Percentiles rank a stretch among this genome's conserved stretches.
Evolutionary conservation across 92 coral and sea anemone species (phyloP).

Genomic region (Porites evermanni): DNA sequence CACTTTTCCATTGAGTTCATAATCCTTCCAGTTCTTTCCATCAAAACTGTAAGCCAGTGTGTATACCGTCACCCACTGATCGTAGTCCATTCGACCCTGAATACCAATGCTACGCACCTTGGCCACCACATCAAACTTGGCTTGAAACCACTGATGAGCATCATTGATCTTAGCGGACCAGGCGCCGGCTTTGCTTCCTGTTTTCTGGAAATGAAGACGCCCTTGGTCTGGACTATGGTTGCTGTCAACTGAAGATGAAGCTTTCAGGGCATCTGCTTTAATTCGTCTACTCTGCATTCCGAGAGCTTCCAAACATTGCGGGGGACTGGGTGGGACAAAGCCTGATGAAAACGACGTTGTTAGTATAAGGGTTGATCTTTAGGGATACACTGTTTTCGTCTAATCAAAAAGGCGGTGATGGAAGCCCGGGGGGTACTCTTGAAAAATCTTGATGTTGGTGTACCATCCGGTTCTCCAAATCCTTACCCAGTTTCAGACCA

Average conservation of each 20-base stretch:
- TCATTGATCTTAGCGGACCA: conserved; percentile 52
- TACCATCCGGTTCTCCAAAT: no score
- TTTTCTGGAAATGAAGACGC: conserved; percentile 40
- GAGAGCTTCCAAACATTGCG: conserved; percentile 56
- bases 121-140: conserved; percentile 56
- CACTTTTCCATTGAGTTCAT: conserved; percentile 30
- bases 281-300: conserved; percentile 57
- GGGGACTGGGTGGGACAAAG: conserved; percentile 65
- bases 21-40: conserved; percentile 49
- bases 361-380: background rate
- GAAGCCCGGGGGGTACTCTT: no score
- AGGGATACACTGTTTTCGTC: background rate
- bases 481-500: no score
- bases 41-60: conserved; percentile 59
- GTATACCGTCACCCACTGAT: conserved; percentile 66
- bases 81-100: conserved; percentile 55
- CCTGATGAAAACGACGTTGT: conserved; percentile 36
- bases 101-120: conserved; percentile 53
- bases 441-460: no score
- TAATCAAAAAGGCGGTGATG: no score
- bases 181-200: conserved; percentile 48
- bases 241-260: conserved; percentile 44
- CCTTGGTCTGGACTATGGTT: conserved; percentile 49
- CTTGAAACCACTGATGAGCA: conserved; percentile 57
- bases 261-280: conserved; percentile 28